Conservation (phyloP, 2,888 invertebrate species). For the Encarsia formosa region DNA sequence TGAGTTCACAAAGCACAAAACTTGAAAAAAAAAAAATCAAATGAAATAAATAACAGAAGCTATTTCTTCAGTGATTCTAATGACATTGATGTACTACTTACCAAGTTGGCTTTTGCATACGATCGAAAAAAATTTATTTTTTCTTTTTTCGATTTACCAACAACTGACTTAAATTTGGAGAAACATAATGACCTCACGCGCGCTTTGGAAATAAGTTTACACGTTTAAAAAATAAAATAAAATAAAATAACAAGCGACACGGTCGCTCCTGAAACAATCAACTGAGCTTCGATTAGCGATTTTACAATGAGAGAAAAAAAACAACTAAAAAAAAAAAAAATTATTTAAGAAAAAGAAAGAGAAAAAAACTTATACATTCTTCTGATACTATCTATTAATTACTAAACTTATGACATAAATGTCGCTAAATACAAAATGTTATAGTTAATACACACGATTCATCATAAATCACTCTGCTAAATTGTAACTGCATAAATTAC, state of each 20-base stretch:
- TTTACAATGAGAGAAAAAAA: conserved; percentile 15
- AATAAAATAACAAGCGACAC: too few species aligned
- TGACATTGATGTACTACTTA: too few species aligned
- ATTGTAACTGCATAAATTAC: conserved; percentile 17
- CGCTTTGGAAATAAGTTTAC: conserved; percentile 16
- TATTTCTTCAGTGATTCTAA: too few species aligned
- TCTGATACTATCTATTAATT: conserved; percentile 18
- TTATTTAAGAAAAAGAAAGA: not conserved
- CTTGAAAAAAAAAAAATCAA: too few species aligned
- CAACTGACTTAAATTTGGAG: conserved; percentile 7
- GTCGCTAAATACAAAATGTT: conserved; percentile 19
- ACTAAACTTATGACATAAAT: conserved; percentile 11
- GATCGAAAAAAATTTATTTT: too few species aligned
- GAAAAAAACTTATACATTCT: conserved; percentile 23
- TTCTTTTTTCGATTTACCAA: too few species aligned
- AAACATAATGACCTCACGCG: not conserved
- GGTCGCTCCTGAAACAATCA: conserved; percentile 46
- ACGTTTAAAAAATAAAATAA: conserved; percentile 16
- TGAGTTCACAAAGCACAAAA: too few species aligned
- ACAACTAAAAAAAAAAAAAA: conserved; percentile 1
- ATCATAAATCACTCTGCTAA: conserved; percentile 16
- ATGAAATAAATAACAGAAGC: too few species aligned
- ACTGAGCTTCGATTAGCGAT: conserved; percentile 48
- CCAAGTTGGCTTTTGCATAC: too few species aligned
- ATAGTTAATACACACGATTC: not conserved